These are phyloP conservation scores for Lasiurus borealis DNA, from an alignment of 2,113 vertebrate genomes.

Conservation along the genomic window DNA sequence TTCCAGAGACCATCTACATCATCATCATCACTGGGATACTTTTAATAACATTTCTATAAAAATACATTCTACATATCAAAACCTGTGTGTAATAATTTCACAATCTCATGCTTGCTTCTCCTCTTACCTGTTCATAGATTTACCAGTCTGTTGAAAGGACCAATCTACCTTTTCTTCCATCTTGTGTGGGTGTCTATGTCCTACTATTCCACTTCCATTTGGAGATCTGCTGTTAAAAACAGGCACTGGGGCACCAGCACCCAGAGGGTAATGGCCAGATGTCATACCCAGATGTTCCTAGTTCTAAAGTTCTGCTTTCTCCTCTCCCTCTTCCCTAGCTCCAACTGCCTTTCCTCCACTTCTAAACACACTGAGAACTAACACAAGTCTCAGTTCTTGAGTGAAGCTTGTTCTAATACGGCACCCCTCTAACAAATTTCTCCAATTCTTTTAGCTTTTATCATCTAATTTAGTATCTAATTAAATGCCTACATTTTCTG, in stretches of 20 bases:
- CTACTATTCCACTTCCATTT: neutral
- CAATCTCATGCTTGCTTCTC: neutral
- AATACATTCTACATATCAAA: conserved; percentile 10
- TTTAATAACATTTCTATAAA: conserved; percentile 9
- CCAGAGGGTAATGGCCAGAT: neutral
- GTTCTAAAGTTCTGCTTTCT: neutral
- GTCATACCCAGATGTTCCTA: neutral
- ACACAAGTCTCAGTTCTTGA: neutral
- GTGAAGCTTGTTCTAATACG: neutral
- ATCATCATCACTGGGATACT: neutral
- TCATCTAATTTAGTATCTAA: neutral
- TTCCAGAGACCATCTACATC: neutral
- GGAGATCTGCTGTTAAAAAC: neutral
- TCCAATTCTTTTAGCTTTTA: conserved; percentile 37
- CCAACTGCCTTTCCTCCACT: neutral
- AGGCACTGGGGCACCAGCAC: rapidly evolving
- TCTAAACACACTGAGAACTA: neutral
- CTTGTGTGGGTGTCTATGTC: neutral
- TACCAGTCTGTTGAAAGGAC: neutral
- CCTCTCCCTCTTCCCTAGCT: neutral
- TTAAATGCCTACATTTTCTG: neutral
- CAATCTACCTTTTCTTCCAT: neutral
- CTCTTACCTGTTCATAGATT: neutral
- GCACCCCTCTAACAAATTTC: neutral
- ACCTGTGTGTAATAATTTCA: neutral